Evolutionary conservation across 2,113 vertebrate genomes (phyloP).

Genomic region (Bubo scandiacus): DNA sequence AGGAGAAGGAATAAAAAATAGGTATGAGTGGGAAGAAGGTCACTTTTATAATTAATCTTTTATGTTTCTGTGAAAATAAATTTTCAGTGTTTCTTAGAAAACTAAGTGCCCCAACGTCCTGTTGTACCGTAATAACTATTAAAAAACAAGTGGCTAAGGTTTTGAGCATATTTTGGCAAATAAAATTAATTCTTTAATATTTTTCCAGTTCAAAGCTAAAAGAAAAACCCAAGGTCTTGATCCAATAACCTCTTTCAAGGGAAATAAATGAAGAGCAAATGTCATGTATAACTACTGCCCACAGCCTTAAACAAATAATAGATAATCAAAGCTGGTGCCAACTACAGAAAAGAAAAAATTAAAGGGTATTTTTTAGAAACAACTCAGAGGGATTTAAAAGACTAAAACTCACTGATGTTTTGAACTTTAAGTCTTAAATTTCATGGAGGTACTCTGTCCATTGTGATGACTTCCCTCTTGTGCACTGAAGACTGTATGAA

Average conservation of each 20-base stretch:
- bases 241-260: not conserved
- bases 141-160: not conserved
- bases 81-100: not conserved
- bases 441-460: rapidly evolving
- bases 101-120: not conserved
- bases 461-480: not conserved
- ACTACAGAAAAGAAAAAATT: not conserved
- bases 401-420: not conserved
- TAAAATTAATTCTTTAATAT: not conserved
- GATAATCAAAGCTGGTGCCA: not conserved
- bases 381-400: not conserved
- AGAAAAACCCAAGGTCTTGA: not conserved
- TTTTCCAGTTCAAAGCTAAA: not conserved
- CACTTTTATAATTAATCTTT: not conserved
- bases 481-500: not conserved
- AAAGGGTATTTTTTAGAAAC: not conserved
- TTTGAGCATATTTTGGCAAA: not conserved
- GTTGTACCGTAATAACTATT: not conserved
- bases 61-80: not conserved
- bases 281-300: not conserved
- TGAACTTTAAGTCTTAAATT: not conserved
- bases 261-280: not conserved
- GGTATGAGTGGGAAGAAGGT: not conserved
- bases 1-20: not conserved
- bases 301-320: not conserved